A percentile compares a stretch with the other conserved stretches of the same genome.
Evolutionary conservation across 2,797 vertebrate genomes (phyloP).

Genomic region (Enteromius thamalakanensis): DNA sequence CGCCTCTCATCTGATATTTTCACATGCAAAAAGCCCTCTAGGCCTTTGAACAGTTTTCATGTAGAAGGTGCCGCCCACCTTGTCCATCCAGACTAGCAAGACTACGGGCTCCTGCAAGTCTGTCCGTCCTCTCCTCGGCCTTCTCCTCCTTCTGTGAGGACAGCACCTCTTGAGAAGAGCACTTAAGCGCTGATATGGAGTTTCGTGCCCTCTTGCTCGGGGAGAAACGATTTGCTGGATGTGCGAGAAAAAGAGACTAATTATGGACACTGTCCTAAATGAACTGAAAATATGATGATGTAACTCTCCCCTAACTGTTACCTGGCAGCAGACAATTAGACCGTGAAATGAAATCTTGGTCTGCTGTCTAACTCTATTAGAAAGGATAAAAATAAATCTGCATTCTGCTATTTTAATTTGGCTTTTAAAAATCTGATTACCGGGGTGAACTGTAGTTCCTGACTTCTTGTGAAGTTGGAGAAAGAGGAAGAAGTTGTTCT

Average conservation of each 20-base stretch:
- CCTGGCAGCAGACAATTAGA: slow-evolving; percentile 49
- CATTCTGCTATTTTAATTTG: not conserved
- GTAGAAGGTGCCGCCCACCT: slow-evolving; percentile 74
- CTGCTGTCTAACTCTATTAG: slow-evolving; percentile 5
- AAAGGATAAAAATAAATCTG: slow-evolving; percentile 11
- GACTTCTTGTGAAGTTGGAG: not conserved
- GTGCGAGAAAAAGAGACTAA: slow-evolving; percentile 23
- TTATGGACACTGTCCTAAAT: slow-evolving; percentile 51
- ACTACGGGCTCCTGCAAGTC: slow-evolving; percentile 87
- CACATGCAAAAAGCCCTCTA: not conserved
- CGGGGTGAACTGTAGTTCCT: not conserved
- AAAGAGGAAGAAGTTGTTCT: slow-evolving; percentile 25
- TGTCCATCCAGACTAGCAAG: slow-evolving; percentile 93
- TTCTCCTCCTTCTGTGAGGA: slow-evolving; percentile 84
- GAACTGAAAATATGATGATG: slow-evolving; percentile 50
- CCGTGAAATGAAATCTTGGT: slow-evolving; percentile 63
- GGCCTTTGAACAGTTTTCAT: not conserved
- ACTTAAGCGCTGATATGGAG: slow-evolving; percentile 91
- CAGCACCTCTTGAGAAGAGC: slow-evolving; percentile 92
- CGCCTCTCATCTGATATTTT: not conserved
- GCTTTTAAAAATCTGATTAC: not conserved
- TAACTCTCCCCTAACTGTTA: slow-evolving; percentile 36
- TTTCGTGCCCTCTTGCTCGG: slow-evolving; percentile 92
- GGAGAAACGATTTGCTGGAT: slow-evolving; percentile 88
- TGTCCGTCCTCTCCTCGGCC: slow-evolving; percentile 79